Conservation (phyloP, 2,113 vertebrate species). For the Sigmodon hispidus region DNA sequence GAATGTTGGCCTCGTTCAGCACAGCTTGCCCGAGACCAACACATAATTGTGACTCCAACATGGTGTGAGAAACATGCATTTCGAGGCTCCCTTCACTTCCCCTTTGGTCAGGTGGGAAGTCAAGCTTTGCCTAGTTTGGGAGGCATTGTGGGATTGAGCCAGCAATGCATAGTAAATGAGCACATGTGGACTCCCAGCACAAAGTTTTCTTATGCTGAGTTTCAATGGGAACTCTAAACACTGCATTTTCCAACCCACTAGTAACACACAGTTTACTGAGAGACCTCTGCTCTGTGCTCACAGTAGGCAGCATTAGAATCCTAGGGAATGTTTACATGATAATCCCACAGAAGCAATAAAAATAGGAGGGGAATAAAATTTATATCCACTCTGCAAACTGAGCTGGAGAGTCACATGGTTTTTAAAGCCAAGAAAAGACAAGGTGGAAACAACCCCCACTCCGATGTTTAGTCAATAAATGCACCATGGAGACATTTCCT, state of each 20-base stretch:
- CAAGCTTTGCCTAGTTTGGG: neutral
- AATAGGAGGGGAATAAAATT: constrained; percentile 19
- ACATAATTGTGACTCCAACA: neutral
- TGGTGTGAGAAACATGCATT: neutral
- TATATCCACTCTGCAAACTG: constrained; percentile 39
- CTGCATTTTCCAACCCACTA: constrained; percentile 8
- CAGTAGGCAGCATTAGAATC: neutral
- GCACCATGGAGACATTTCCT: neutral
- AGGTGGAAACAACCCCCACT: constrained; percentile 37
- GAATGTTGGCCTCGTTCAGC: no score
- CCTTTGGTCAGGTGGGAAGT: neutral
- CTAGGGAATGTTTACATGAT: constrained; percentile 37
- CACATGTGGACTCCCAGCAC: neutral
- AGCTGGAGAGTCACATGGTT: neutral
- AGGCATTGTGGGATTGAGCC: fast-evolving
- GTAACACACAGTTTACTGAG: constrained; percentile 23
- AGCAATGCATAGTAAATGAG: neutral
- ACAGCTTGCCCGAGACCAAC: neutral
- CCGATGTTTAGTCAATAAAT: constrained; percentile 54
- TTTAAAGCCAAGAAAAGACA: neutral
- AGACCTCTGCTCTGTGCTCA: neutral
- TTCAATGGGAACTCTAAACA: neutral
- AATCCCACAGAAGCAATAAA: constrained; percentile 39
- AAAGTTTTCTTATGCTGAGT: neutral
- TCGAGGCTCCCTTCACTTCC: neutral